Percentiles rank a stretch among this genome's conserved stretches.
phyloP scores from a whole-genome alignment of 1,140 invertebrate genomes.

The Popillia japonica region DNA sequence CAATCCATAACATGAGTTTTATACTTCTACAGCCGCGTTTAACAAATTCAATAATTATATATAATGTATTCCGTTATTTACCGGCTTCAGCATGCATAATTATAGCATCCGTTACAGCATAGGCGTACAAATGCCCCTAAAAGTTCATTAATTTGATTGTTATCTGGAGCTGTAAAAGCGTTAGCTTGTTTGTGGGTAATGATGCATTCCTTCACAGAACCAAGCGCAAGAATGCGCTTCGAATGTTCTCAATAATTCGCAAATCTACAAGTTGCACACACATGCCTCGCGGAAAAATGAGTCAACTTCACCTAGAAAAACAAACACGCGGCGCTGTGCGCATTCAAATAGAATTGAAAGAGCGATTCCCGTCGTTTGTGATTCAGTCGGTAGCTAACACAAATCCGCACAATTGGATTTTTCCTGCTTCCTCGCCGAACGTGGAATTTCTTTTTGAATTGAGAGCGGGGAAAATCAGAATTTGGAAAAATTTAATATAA shows the following conservation, averaged over 20 bases:
- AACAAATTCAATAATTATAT: neutral
- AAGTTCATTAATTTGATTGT: conserved; percentile 29
- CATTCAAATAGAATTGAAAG: conserved; percentile 28
- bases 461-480: conserved; percentile 15
- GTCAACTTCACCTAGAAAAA: conserved; percentile 22
- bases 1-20: too few species aligned
- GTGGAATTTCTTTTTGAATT: conserved; percentile 17
- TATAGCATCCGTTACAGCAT: neutral
- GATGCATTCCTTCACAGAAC: neutral
- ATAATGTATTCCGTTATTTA: neutral
- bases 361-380: conserved; percentile 34
- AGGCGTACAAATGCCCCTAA: neutral
- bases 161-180: conserved; percentile 23
- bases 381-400: conserved; percentile 36
- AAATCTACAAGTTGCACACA: conserved; percentile 35
- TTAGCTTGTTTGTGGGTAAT: conserved; percentile 32
- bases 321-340: conserved; percentile 6
- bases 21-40: too few species aligned
- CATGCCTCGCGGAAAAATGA: conserved; percentile 18
- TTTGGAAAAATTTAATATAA: conserved; percentile 36
- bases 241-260: conserved; percentile 26
- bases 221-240: conserved; percentile 12
- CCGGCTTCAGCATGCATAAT: conserved; percentile 8
- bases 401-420: conserved; percentile 36
- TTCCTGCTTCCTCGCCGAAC: neutral